Conservation (phyloP, 2,888 invertebrate genomes). For the Unio delphinus region DNA sequence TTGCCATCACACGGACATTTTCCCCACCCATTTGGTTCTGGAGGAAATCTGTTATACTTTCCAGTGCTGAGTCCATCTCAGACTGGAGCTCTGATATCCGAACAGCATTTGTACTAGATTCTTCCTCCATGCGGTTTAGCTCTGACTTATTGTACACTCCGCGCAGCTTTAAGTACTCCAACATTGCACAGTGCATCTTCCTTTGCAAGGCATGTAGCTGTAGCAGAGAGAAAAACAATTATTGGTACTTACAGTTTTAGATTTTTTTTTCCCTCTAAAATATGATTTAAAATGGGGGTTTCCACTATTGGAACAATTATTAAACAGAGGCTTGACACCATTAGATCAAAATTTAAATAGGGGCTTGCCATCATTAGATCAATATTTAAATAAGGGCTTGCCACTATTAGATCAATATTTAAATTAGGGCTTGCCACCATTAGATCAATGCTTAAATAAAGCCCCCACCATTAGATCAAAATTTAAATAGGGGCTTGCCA, state of each 20-base stretch:
- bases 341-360: too few relatives aligned
- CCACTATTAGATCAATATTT: too few relatives aligned
- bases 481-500: too few relatives aligned
- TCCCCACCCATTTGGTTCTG: conserved; percentile 60
- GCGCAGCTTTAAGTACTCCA: conserved; percentile 65
- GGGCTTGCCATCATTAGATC: too few relatives aligned
- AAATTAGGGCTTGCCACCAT: too few relatives aligned
- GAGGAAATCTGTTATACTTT: conserved; percentile 61
- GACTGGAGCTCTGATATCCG: conserved; percentile 52
- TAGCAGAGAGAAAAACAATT: conserved; percentile 4
- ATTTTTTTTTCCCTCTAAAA: background rate
- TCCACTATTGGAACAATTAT: background rate
- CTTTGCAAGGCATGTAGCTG: conserved; percentile 65
- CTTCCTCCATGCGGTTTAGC: conserved; percentile 55
- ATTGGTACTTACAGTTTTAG: background rate
- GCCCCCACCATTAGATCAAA: too few relatives aligned
- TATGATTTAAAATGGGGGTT: background rate
- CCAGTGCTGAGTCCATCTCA: conserved; percentile 61
- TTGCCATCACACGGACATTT: conserved; percentile 42
- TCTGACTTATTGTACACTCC: conserved; percentile 63
- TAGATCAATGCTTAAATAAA: too few relatives aligned
- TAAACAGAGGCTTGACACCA: background rate
- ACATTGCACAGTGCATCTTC: conserved; percentile 62
- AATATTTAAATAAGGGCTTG: too few relatives aligned
- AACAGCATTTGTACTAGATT: conserved; percentile 53